phyloP scores from a whole-genome alignment of 92 coral and sea anemone species.

The Porites rus region DNA sequence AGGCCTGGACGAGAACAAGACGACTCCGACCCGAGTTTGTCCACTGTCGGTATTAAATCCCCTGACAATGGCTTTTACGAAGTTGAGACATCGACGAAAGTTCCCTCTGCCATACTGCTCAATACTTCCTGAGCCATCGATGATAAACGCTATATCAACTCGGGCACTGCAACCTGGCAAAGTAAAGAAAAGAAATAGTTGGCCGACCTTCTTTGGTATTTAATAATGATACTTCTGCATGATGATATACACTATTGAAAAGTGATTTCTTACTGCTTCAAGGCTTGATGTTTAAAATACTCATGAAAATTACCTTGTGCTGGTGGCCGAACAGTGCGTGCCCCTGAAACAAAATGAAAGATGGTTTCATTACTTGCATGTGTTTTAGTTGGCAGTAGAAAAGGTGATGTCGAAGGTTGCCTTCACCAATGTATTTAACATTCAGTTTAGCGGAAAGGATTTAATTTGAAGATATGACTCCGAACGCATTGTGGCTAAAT shows the following conservation, averaged over 20 bases:
- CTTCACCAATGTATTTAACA: neutral
- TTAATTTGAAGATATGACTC: no score
- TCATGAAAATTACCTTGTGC: neutral
- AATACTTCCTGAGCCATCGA: slow-evolving; percentile 80
- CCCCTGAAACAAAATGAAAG: neutral
- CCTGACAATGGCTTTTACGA: slow-evolving; percentile 40
- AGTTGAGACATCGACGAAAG: slow-evolving; percentile 71
- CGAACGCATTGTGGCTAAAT: no score
- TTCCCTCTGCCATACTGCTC: slow-evolving; percentile 65
- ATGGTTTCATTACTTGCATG: neutral
- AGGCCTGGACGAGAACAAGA: slow-evolving; percentile 35
- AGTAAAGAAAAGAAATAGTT: no score
- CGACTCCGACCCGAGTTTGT: slow-evolving; percentile 47
- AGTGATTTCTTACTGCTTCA: no score
- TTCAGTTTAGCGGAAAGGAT: no score
- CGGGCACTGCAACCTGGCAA: slow-evolving; percentile 54
- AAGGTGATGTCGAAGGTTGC: neutral
- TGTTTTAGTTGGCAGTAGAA: neutral
- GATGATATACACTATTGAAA: no score
- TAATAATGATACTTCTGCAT: no score
- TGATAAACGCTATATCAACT: slow-evolving; percentile 76
- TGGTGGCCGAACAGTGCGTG: neutral
- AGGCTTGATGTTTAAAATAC: neutral
- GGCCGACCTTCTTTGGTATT: neutral
- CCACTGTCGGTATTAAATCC: neutral